Percentiles rank a stretch among this genome's conserved stretches.
These are phyloP conservation scores for Zelostemma sp. DNA, from an alignment of 1,140 invertebrate genomes.

Conservation along the genomic window DNA sequence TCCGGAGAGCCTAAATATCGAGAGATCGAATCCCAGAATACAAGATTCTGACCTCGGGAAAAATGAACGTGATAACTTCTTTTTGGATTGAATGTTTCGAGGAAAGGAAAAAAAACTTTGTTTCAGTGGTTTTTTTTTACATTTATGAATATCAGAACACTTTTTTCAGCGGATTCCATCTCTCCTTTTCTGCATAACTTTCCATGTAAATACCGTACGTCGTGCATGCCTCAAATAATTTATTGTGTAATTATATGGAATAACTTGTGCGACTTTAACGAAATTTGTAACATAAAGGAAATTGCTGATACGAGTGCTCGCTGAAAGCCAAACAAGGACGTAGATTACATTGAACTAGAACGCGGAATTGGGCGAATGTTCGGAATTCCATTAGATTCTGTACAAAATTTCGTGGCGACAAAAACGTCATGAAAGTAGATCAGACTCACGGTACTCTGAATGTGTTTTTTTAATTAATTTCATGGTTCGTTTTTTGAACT, in stretches of 20 bases:
- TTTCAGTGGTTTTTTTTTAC: no score
- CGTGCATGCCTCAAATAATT: constrained; percentile 22
- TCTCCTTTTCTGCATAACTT: constrained; percentile 28
- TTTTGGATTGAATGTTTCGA: neutral
- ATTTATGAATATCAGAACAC: neutral
- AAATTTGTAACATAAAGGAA: constrained; percentile 25
- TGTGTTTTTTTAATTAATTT: no score
- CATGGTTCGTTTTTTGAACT: no score
- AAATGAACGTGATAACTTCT: no score
- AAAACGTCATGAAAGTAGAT: neutral
- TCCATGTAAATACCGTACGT: constrained; percentile 40
- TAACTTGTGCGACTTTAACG: constrained; percentile 14
- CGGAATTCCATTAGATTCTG: no score
- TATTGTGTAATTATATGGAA: constrained; percentile 7
- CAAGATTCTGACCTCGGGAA: no score
- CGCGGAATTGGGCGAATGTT: constrained; percentile 10
- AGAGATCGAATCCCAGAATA: no score
- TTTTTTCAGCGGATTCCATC: constrained; percentile 39
- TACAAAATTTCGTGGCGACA: constrained; percentile 8
- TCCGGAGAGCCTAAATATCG: neutral
- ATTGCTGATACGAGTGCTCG: no score
- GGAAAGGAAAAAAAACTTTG: neutral
- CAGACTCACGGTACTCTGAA: no score
- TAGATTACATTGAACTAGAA: no score
- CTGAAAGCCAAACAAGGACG: neutral